Conservation (phyloP, 2,113 vertebrate species). For the Callaeas wilsoni region DNA sequence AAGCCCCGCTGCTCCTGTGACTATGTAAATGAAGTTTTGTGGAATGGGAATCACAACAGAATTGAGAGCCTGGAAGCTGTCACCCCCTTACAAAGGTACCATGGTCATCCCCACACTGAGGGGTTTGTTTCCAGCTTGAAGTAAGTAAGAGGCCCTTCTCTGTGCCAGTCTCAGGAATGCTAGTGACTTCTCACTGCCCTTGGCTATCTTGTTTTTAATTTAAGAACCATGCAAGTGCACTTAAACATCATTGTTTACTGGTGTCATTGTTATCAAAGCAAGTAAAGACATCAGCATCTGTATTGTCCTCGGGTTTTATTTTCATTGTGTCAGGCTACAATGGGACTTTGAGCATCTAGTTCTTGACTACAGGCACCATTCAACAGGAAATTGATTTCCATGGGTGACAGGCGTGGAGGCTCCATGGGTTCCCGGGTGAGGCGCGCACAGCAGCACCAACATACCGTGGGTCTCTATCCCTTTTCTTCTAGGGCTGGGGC, state of each 20-base stretch:
- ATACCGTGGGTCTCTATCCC: background rate
- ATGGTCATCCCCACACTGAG: background rate
- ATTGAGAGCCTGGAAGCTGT: background rate
- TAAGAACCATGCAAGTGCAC: constrained; percentile 60
- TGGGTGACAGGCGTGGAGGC: constrained; percentile 35
- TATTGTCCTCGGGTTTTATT: constrained; percentile 60
- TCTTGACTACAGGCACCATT: constrained; percentile 59
- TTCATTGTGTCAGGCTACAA: constrained; percentile 52
- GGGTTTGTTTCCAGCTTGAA: constrained; percentile 39
- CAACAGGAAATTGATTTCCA: constrained; percentile 57
- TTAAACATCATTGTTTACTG: constrained; percentile 66
- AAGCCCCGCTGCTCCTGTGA: background rate
- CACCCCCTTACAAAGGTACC: background rate
- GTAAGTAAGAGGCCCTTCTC: constrained; percentile 9
- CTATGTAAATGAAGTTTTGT: background rate
- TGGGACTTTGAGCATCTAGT: constrained; percentile 46
- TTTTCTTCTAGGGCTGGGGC: background rate
- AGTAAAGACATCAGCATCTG: constrained; percentile 65
- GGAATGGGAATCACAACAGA: background rate
- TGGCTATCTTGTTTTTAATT: constrained; percentile 70
- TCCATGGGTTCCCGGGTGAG: background rate
- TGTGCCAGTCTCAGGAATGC: constrained; percentile 24
- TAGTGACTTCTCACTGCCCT: constrained; percentile 55
- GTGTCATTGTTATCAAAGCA: constrained; percentile 67
- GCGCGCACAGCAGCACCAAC: background rate